Conservation (phyloP, 2,113 vertebrate species). For the Hymenochirus boettgeri region DNA sequence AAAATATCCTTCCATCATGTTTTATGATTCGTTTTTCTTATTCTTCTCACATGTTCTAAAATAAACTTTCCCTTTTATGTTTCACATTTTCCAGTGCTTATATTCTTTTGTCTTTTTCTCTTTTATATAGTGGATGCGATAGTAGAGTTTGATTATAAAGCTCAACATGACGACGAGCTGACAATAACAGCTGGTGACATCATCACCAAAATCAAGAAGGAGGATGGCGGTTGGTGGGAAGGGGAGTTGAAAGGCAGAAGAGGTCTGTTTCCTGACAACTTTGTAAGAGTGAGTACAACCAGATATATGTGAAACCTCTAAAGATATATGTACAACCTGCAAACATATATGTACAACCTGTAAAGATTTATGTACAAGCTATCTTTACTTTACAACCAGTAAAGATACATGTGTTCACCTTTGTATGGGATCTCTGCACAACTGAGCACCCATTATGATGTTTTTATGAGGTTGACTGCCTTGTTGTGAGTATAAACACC, state of each 20-base stretch:
- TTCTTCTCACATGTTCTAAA: no score
- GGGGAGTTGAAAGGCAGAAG: slow-evolving; percentile 93
- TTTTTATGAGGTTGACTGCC: no score
- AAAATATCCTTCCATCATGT: no score
- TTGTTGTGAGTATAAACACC: no score
- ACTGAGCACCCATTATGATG: no score
- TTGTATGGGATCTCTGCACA: not conserved
- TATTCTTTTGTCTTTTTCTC: slow-evolving; percentile 17
- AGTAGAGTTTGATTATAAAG: slow-evolving; percentile 98
- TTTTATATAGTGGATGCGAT: slow-evolving; percentile 87
- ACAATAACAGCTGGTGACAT: slow-evolving; percentile 91
- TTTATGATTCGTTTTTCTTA: no score
- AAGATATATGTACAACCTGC: not conserved
- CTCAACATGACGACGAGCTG: slow-evolving; percentile 97
- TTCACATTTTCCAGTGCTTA: no score
- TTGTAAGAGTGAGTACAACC: slow-evolving; percentile 93
- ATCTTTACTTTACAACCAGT: no score
- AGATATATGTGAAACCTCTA: not conserved
- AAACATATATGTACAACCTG: no score
- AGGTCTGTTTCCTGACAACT: slow-evolving; percentile 98
- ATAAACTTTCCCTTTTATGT: no score
- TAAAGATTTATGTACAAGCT: no score
- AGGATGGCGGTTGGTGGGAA: slow-evolving; percentile 98
- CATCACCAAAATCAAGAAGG: slow-evolving; percentile 93
- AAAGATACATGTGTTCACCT: not conserved